These are phyloP conservation scores for Xerus inauris DNA, from an alignment of 2,113 vertebrate genomes.

Conservation along the genomic window DNA sequence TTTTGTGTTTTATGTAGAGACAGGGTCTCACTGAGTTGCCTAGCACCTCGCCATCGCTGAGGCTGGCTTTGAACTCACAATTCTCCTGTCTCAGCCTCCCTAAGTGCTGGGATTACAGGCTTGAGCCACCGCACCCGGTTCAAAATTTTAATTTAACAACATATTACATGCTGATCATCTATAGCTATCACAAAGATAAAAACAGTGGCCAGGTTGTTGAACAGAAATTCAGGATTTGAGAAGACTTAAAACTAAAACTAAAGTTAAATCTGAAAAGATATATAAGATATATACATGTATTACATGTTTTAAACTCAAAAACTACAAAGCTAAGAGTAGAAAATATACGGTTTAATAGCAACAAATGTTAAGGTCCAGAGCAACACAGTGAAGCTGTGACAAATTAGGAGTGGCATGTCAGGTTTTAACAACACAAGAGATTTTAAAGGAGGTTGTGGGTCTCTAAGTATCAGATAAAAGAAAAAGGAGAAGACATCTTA, in stretches of 20 bases:
- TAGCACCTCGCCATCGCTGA: too few relatives aligned
- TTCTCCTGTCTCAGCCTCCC: too few relatives aligned
- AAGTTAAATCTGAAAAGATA: conserved; percentile 16
- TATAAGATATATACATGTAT: conserved; percentile 14
- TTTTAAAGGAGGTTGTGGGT: background rate
- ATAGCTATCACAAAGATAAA: conserved; percentile 31
- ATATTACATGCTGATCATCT: background rate
- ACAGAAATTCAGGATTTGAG: too few relatives aligned
- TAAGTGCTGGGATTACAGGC: too few relatives aligned
- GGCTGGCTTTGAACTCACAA: too few relatives aligned
- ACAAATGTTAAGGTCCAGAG: background rate
- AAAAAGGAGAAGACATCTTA: conserved; percentile 18
- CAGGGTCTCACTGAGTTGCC: too few relatives aligned
- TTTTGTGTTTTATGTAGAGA: too few relatives aligned
- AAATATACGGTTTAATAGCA: background rate
- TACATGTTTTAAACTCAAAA: conserved; percentile 29
- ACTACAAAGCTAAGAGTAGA: background rate
- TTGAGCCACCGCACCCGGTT: too few relatives aligned
- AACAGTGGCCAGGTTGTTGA: too few relatives aligned
- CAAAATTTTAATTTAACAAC: background rate
- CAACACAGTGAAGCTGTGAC: background rate
- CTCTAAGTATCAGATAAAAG: conserved; percentile 39
- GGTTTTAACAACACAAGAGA: background rate
- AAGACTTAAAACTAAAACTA: conserved; percentile 16
- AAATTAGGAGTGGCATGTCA: background rate